Conservation (phyloP, 2,888 invertebrate genomes). For the Schizotus pectinicornis region DNA sequence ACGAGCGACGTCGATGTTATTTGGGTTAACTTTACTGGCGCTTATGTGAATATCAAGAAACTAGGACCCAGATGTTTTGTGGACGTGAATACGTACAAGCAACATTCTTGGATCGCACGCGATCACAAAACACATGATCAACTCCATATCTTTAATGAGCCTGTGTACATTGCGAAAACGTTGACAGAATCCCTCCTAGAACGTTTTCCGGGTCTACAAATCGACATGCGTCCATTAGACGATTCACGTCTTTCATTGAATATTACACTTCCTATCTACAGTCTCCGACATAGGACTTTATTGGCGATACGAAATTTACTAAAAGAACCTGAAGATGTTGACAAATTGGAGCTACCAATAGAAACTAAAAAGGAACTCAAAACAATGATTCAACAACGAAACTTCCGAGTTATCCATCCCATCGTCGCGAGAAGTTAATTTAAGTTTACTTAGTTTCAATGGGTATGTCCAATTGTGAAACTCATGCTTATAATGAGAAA, state of each 20-base stretch:
- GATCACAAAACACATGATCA: slow-evolving; percentile 73
- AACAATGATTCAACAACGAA: slow-evolving; percentile 36
- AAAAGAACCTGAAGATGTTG: slow-evolving; percentile 50
- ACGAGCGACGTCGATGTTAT: slow-evolving; percentile 69
- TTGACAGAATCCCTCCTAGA: slow-evolving; percentile 39
- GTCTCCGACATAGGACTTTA: slow-evolving; percentile 60
- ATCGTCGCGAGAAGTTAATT: neutral
- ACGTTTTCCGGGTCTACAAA: slow-evolving; percentile 30
- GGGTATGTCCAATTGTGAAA: too few species aligned
- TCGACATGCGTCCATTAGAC: slow-evolving; percentile 23
- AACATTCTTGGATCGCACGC: slow-evolving; percentile 86
- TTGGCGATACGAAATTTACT: slow-evolving; percentile 58
- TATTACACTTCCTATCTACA: slow-evolving; percentile 62
- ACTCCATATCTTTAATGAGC: too few species aligned
- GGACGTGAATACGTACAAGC: slow-evolving; percentile 77
- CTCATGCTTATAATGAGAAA: too few species aligned
- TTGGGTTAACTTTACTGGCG: slow-evolving; percentile 80
- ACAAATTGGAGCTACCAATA: slow-evolving; percentile 58
- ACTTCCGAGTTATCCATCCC: slow-evolving; percentile 16
- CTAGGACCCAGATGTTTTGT: slow-evolving; percentile 63
- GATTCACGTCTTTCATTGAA: slow-evolving; percentile 57
- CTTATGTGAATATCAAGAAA: slow-evolving; percentile 65
- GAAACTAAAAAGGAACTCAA: slow-evolving; percentile 57
- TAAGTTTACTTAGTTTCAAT: too few species aligned
- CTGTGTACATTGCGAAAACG: too few species aligned